Conservation (phyloP, 2,888 invertebrate species). For the Busseola fusca region DNA sequence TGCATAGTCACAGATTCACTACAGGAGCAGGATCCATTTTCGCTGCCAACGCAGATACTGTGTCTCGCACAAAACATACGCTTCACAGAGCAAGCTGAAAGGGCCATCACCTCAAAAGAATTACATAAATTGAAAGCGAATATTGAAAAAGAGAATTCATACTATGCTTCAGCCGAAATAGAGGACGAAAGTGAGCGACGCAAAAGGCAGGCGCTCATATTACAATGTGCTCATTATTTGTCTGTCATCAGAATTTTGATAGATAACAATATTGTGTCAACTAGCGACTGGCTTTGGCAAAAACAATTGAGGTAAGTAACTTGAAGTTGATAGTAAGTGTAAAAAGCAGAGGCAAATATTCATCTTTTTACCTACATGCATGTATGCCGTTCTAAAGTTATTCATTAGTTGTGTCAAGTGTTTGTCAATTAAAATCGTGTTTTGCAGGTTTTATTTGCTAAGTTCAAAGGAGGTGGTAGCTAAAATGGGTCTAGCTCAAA, state of each 20-base stretch:
- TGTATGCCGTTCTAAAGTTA: not conserved
- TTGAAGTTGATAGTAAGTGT: conserved; percentile 28
- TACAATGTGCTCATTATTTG: conserved; percentile 98
- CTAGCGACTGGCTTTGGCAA: conserved; percentile 97
- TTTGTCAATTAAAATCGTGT: not conserved
- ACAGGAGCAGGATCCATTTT: conserved; percentile 85
- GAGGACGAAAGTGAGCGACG: conserved; percentile 91
- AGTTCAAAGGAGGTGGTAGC: conserved; percentile 91
- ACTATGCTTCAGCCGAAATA: conserved; percentile 87
- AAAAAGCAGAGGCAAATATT: not conserved
- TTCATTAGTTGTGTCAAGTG: not conserved
- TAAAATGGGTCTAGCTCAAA: conserved; percentile 97
- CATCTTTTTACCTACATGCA: not conserved
- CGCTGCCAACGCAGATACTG: conserved; percentile 93
- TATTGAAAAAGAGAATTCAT: conserved; percentile 86
- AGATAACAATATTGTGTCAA: conserved; percentile 90
- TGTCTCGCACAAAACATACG: conserved; percentile 95
- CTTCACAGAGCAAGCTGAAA: conserved; percentile 95
- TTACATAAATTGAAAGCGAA: conserved; percentile 87
- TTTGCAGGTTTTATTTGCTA: conserved; percentile 91
- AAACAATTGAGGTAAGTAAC: conserved; percentile 93
- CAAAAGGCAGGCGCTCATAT: conserved; percentile 96
- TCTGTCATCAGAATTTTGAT: conserved; percentile 94
- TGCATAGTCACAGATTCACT: conserved; percentile 84
- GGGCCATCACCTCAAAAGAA: conserved; percentile 91